Evolutionary conservation across 2,797 vertebrate species (phyloP).

Genomic region (Gouania willdenowi): DNA sequence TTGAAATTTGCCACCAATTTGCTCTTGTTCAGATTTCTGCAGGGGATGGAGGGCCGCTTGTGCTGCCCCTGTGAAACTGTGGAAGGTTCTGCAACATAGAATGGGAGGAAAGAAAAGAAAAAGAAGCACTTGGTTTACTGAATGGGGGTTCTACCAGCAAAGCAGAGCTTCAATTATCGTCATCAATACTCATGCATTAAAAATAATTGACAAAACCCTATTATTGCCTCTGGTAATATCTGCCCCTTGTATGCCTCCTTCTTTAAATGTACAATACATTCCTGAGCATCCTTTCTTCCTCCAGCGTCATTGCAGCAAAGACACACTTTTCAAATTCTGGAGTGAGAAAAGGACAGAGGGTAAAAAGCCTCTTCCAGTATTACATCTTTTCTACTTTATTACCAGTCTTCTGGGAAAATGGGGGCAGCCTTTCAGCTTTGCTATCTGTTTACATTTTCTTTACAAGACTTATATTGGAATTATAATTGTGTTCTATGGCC

Average conservation of each 20-base stretch:
- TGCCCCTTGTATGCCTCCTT: constrained; percentile 9
- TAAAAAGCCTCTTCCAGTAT: constrained; percentile 70
- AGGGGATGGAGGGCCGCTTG: constrained; percentile 47
- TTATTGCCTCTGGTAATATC: constrained; percentile 47
- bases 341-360: constrained; percentile 62
- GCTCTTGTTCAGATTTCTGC: constrained; percentile 43
- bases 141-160: constrained; percentile 11
- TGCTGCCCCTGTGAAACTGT: constrained; percentile 30
- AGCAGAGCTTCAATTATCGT: constrained; percentile 33
- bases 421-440: constrained; percentile 59
- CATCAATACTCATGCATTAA: constrained; percentile 58
- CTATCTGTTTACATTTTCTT: constrained; percentile 79
- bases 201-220: constrained; percentile 59
- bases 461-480: constrained; percentile 74
- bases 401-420: constrained; percentile 68
- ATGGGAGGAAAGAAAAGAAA: constrained; percentile 39
- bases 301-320: constrained; percentile 30
- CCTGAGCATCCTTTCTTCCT: constrained; percentile 25
- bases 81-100: constrained; percentile 45
- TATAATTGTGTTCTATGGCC: constrained; percentile 78
- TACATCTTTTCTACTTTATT: constrained; percentile 82
- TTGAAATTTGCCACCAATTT: constrained; percentile 66
- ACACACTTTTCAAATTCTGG: constrained; percentile 67
- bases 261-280: constrained; percentile 57
- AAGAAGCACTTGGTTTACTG: constrained; percentile 26